Evolutionary conservation across 1,140 invertebrate genomes (phyloP).

Genomic region (Dinoponera quadriceps): DNA sequence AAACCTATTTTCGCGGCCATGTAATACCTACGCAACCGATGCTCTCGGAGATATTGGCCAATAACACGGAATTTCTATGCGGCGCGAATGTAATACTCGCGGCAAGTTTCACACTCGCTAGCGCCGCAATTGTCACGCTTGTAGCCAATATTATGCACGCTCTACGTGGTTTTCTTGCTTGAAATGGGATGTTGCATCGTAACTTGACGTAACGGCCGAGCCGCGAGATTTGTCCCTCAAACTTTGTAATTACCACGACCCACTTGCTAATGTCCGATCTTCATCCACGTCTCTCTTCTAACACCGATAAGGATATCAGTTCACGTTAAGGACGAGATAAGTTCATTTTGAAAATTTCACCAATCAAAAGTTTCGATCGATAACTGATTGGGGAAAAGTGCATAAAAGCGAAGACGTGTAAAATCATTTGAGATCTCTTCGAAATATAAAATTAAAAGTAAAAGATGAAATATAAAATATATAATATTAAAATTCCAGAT

Average conservation of each 20-base stretch:
- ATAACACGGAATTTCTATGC: conserved; percentile 43
- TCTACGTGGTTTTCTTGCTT: conserved; percentile 53
- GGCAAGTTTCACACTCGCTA: conserved; percentile 65
- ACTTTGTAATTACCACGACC: conserved; percentile 17
- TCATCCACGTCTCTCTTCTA: conserved; percentile 5
- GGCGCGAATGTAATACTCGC: conserved; percentile 40
- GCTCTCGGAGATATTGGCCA: conserved; percentile 32
- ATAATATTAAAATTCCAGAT: neutral
- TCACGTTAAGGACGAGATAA: conserved; percentile 3
- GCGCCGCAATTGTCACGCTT: conserved; percentile 62
- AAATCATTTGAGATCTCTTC: neutral
- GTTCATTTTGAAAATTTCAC: neutral
- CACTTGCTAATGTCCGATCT: conserved; percentile 35
- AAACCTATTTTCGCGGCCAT: conserved; percentile 52
- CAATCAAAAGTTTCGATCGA: neutral
- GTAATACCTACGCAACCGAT: conserved; percentile 42
- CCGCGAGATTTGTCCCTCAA: conserved; percentile 37
- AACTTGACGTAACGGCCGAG: conserved; percentile 49
- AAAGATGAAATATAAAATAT: too few species aligned
- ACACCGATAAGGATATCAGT: neutral
- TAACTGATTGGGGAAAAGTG: neutral
- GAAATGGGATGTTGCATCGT: conserved; percentile 58
- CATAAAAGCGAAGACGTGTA: neutral
- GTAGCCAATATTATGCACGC: conserved; percentile 50
- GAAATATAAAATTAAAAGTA: neutral